These are phyloP conservation scores for Drosophila ezoana DNA, from an alignment of 2,888 invertebrate species.

Conservation along the genomic window DNA sequence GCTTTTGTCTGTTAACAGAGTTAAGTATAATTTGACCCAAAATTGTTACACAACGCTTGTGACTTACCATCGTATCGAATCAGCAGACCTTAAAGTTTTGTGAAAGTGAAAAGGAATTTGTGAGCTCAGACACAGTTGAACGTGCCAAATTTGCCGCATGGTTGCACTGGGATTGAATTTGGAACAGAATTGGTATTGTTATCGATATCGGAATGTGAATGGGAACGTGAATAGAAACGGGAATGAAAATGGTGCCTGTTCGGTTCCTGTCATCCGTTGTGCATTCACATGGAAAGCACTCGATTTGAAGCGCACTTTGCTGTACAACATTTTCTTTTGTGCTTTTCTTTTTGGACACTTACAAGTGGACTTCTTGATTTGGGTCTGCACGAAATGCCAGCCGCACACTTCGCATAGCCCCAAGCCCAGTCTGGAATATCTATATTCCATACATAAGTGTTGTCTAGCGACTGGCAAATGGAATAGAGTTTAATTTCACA, in stretches of 20 bases:
- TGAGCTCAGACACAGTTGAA: conserved; percentile 30
- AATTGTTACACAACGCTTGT: neutral
- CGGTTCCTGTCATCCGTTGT: conserved; percentile 24
- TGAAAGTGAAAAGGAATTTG: neutral
- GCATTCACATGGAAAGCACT: conserved; percentile 52
- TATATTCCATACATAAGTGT: conserved; percentile 4
- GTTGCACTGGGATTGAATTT: conserved; percentile 36
- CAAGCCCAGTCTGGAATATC: neutral
- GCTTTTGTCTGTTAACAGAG: too few relatives aligned
- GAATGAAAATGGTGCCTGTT: neutral
- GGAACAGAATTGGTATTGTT: conserved; percentile 23
- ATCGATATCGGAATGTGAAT: conserved; percentile 15
- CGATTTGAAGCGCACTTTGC: conserved; percentile 30
- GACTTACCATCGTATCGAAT: neutral
- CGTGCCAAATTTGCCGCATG: conserved; percentile 62
- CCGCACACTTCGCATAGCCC: neutral
- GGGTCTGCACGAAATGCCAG: conserved; percentile 10
- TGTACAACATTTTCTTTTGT: conserved; percentile 29
- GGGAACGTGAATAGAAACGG: conserved; percentile 1
- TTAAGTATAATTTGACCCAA: neutral
- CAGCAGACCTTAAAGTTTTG: neutral
- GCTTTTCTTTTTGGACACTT: conserved; percentile 17
- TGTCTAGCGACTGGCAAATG: neutral
- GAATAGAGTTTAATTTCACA: conserved; percentile 7
- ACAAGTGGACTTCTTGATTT: conserved; percentile 35